Conservation (phyloP, 2,113 vertebrate genomes). For the Takifugu flavidus region DNA sequence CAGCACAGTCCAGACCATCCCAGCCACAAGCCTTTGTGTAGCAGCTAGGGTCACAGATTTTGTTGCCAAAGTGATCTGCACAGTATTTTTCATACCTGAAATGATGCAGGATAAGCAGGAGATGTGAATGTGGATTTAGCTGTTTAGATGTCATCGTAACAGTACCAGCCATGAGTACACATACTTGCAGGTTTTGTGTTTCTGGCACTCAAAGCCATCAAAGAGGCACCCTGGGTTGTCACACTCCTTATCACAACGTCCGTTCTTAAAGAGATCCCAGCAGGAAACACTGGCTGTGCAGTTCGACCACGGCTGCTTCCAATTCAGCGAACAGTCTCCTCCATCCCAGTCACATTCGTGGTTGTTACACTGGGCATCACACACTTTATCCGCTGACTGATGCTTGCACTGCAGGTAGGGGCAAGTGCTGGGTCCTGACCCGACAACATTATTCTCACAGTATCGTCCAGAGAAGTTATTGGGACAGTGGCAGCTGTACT, state of each 20-base stretch:
- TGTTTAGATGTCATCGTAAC: background rate
- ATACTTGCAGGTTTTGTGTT: slow-evolving; percentile 80
- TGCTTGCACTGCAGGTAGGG: slow-evolving; percentile 72
- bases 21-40: slow-evolving; percentile 89
- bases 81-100: slow-evolving; percentile 88
- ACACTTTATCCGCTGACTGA: slow-evolving; percentile 77
- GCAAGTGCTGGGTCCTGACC: slow-evolving; percentile 50
- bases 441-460: slow-evolving; percentile 62
- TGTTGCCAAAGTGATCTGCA: slow-evolving; percentile 84
- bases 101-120: background rate
- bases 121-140: background rate
- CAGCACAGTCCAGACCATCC: slow-evolving; percentile 89
- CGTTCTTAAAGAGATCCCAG: slow-evolving; percentile 85
- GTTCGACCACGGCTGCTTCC: slow-evolving; percentile 83
- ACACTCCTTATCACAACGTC: slow-evolving; percentile 83
- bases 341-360: slow-evolving; percentile 89
- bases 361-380: slow-evolving; percentile 86
- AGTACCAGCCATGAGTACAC: slow-evolving; percentile 28
- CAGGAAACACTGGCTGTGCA: slow-evolving; percentile 78
- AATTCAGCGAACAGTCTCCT: slow-evolving; percentile 87
- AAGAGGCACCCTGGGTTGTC: slow-evolving; percentile 88
- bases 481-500: slow-evolving; percentile 79
- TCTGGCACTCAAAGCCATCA: slow-evolving; percentile 89
- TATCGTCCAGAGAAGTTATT: slow-evolving; percentile 69
- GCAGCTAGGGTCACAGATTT: slow-evolving; percentile 87